Percentiles rank a stretch among this genome's conserved stretches.
phyloP scores from a whole-genome alignment of 1,140 invertebrate genomes.

The Platorchestia sp. region DNA sequence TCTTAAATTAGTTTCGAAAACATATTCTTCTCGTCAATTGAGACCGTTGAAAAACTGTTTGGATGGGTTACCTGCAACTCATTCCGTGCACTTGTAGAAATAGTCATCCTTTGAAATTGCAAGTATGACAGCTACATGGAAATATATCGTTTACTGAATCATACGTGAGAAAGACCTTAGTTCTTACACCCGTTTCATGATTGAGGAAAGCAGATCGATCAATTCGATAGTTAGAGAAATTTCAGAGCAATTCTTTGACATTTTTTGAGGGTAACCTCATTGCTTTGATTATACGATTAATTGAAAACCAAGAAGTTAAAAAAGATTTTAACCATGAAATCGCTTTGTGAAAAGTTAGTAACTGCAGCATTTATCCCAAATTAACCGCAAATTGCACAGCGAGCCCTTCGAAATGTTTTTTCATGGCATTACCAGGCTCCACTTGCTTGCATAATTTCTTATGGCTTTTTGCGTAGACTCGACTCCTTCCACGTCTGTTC shows the following conservation, averaged over 20 bases:
- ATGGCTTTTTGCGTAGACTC: neutral
- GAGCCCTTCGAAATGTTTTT: neutral
- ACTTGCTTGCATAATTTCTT: neutral
- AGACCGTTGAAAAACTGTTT: neutral
- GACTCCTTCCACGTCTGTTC: neutral
- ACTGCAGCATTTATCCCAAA: neutral
- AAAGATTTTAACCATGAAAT: neutral
- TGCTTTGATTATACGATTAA: neutral
- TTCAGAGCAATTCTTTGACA: neutral
- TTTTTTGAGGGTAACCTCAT: neutral
- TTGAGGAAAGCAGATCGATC: neutral
- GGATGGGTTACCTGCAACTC: too few relatives aligned
- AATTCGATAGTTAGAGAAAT: neutral
- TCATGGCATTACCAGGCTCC: neutral
- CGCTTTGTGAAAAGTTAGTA: neutral
- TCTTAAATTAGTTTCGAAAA: neutral
- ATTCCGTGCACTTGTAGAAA: too few relatives aligned
- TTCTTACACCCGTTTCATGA: neutral
- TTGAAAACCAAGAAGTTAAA: neutral
- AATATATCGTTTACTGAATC: neutral
- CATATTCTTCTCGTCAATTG: neutral
- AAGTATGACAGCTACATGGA: neutral
- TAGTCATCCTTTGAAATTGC: too few relatives aligned
- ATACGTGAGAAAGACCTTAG: neutral
- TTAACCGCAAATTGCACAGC: neutral